Conservation (phyloP, 2,888 invertebrate species). For the Diarsia dahlii region DNA sequence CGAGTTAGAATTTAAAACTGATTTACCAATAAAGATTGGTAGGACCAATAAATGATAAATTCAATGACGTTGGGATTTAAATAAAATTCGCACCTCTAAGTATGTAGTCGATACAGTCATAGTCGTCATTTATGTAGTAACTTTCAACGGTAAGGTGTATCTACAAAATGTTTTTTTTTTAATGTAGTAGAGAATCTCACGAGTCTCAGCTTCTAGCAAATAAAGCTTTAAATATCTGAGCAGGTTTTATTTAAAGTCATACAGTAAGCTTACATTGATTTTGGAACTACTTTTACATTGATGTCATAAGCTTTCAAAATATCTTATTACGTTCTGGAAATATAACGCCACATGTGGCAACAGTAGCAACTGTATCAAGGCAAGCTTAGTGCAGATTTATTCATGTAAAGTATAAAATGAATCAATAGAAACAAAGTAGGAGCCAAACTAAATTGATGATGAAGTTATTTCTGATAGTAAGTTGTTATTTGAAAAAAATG, state of each 20-base stretch:
- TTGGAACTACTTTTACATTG: neutral
- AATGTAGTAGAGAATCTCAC: neutral
- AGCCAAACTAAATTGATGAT: neutral
- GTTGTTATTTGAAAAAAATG: neutral
- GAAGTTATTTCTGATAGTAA: neutral
- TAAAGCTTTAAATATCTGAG: conserved; percentile 24
- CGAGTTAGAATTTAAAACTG: neutral
- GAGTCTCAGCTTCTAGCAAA: neutral
- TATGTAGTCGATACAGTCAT: too few species aligned
- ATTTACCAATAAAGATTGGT: neutral
- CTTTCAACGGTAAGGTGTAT: neutral
- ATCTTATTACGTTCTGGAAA: neutral
- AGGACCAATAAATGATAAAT: too few species aligned
- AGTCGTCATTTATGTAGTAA: too few species aligned
- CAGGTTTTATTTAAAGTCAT: neutral
- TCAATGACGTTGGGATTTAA: neutral
- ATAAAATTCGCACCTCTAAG: neutral
- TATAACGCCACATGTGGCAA: neutral
- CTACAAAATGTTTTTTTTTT: too few species aligned
- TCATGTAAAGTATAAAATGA: neutral
- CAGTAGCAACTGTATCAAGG: neutral
- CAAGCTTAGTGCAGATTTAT: neutral
- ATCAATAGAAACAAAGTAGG: neutral
- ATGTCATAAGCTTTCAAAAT: neutral
- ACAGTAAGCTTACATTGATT: neutral